Conservation (phyloP, 1,140 invertebrate species). For the Latrodectus geometricus region DNA sequence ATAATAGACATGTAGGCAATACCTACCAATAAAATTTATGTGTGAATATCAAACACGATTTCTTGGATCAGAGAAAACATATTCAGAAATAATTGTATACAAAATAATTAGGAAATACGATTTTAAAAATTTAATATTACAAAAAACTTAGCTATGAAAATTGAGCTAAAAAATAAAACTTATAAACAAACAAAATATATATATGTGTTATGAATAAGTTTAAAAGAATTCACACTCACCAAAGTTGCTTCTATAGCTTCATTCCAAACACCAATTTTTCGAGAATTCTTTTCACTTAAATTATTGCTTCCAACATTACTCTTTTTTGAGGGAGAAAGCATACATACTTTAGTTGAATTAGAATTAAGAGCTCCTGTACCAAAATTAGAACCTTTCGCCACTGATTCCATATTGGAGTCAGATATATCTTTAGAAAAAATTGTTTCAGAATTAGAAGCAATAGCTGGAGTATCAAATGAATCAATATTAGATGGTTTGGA, state of each 20-base stretch:
- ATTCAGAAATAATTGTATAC: too few relatives aligned
- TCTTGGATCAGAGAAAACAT: too few relatives aligned
- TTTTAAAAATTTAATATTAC: too few relatives aligned
- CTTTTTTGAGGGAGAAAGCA: not conserved
- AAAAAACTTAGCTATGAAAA: too few relatives aligned
- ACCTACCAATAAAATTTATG: too few relatives aligned
- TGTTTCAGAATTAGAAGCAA: slow-evolving; percentile 32
- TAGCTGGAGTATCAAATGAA: not conserved
- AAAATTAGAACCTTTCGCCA: not conserved
- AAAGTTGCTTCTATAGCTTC: slow-evolving; percentile 47
- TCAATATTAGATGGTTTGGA: not conserved
- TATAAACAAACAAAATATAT: too few relatives aligned
- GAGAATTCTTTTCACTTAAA: not conserved
- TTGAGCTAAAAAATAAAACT: too few relatives aligned
- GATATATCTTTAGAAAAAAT: not conserved
- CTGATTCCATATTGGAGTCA: not conserved
- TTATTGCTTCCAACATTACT: not conserved
- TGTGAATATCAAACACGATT: too few relatives aligned
- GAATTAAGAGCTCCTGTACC: not conserved
- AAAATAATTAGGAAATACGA: too few relatives aligned
- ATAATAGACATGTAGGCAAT: too few relatives aligned
- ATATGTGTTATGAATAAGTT: too few relatives aligned
- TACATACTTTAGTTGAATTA: not conserved
- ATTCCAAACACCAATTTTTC: slow-evolving; percentile 50
- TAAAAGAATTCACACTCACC: slow-evolving; percentile 15